Base-by-base conservation (phyloP, 2,797 vertebrate genomes). In the Falco concolor region DNA sequence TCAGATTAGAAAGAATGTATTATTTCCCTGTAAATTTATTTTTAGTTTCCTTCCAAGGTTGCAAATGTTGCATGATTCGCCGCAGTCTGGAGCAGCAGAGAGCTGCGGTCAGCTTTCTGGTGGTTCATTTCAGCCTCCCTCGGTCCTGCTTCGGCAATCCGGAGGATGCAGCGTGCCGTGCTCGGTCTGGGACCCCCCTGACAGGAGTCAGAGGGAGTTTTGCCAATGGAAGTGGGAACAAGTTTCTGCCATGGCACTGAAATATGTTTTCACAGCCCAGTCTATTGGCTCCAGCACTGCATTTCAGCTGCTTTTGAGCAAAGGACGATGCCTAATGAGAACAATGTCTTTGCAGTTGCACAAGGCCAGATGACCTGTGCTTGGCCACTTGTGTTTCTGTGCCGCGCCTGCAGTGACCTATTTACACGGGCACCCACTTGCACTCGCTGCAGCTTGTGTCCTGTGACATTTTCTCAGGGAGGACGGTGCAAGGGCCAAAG, bases 1-100 rank as follows among this genome's bases (percentile, higher is more conserved):
- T 98, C 96, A 97, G 95, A 97, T 98, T 97, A 97, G 96, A 97
- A 97, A 97, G 91, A 96, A 95, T 95, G 92, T 85, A 96, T 90
- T 89, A 87, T 97, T 97, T 96, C 54, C 78, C 82, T 87, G 86
- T 56, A 80, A 89, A 96, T 87, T 96, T 97, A 97, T 97, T 98
- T 97, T 97, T 97, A 95, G 84, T 65, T 91, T 96, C 84, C 90
- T 97, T 77, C 84, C 78, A 79, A 80, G 49, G 74, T 84, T 93
- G 42, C 57, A 84, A 88, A 45, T 56, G 40, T 60, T 81, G 36
- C 36, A 40, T 73, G 74, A 85, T 79, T 95, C 22, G 18, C 78
- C 2, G 2, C 16, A 19, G 84, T 82, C 61, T 80, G 69, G 47
- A 94, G 94, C 19, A 17, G 57, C 61, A 56, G 47, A 95, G 93